These are phyloP conservation scores for Sus scrofa DNA, from an alignment of 2,113 vertebrate genomes.

Conservation along the genomic window T2T-Sscrofa CM000817.6:93698501-93699000, in stretches of 20 bases:
- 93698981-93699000: neutral
- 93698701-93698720: conserved; percentile 83
- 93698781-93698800: conserved; percentile 76
- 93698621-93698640: conserved; percentile 79
- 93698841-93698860: conserved; percentile 52
- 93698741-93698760: conserved; percentile 51
- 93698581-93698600: conserved; percentile 83
- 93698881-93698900: neutral
- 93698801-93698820: conserved; percentile 78
- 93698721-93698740: conserved; percentile 82
- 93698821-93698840: neutral
- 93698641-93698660: conserved; percentile 72
- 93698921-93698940: neutral
- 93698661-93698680: conserved; percentile 70
- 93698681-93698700: conserved; percentile 82
- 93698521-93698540: conserved; percentile 71
- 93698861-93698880: neutral
- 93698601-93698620: conserved; percentile 84
- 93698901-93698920: neutral
- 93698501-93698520: conserved; percentile 27
- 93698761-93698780: conserved; percentile 53
- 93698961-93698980: neutral
- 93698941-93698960: conserved; percentile 3
- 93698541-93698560: conserved; percentile 77
- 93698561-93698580: conserved; percentile 81